These are phyloP conservation scores for Centrocercus urophasianus DNA, from an alignment of 2,113 vertebrate genomes.

Conservation along the genomic window DNA sequence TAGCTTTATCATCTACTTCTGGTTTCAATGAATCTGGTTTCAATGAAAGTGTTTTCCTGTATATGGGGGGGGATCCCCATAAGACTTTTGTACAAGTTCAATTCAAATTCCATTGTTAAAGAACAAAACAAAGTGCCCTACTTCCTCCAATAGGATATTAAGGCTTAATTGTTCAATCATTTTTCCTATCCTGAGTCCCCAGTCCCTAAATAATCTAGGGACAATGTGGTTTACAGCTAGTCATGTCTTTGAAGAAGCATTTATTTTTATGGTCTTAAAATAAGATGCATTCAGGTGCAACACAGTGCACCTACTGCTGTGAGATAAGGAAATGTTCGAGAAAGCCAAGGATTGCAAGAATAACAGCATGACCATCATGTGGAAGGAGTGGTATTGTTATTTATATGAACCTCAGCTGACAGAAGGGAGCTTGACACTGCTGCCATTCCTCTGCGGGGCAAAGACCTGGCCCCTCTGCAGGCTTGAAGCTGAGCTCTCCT, in stretches of 20 bases:
- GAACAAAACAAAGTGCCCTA: neutral
- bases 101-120: neutral
- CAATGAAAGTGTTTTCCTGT: neutral
- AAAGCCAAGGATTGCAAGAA: neutral
- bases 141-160: neutral
- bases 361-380: neutral
- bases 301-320: neutral
- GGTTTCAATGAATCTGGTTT: neutral
- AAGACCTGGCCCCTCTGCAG: neutral
- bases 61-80: fast-evolving
- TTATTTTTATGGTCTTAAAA: neutral
- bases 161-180: neutral
- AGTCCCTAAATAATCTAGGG: neutral
- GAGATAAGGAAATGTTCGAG: neutral
- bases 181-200: neutral
- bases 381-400: neutral
- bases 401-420: neutral
- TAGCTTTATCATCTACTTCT: neutral
- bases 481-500: neutral
- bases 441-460: too few relatives aligned
- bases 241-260: neutral
- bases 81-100: neutral
- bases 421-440: neutral
- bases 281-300: neutral
- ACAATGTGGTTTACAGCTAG: neutral